Evolutionary conservation across 2,797 vertebrate species (phyloP).

Genomic region (Gymnopithys bicolor): DNA sequence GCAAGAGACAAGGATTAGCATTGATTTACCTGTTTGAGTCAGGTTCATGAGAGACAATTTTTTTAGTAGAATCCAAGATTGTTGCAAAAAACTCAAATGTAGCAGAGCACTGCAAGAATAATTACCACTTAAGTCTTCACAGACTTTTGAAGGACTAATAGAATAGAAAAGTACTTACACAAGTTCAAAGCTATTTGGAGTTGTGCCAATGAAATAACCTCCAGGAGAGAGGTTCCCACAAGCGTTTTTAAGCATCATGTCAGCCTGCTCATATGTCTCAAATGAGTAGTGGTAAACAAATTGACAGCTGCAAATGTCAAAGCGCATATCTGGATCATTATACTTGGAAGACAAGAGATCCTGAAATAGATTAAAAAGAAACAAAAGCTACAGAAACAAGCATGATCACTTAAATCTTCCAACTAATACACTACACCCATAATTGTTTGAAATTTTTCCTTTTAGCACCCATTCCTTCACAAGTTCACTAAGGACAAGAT

Average conservation of each 20-base stretch:
- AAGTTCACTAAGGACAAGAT: background rate
- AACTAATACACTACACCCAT: background rate
- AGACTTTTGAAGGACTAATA: background rate
- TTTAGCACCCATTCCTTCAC: background rate
- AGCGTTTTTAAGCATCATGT: constrained; percentile 94
- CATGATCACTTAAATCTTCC: background rate
- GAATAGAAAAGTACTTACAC: constrained; percentile 83
- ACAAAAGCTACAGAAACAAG: background rate
- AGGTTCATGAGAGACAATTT: background rate
- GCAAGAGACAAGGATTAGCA: background rate
- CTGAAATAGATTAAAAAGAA: constrained; percentile 73
- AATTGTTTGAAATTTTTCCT: background rate
- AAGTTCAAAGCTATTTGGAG: constrained; percentile 93
- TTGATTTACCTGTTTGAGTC: background rate
- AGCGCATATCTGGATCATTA: constrained; percentile 78
- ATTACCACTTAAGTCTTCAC: background rate
- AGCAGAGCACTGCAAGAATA: background rate
- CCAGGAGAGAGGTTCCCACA: constrained; percentile 90
- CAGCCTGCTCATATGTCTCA: constrained; percentile 90
- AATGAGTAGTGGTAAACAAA: constrained; percentile 98
- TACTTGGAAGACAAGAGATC: constrained; percentile 87
- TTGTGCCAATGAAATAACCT: constrained; percentile 96
- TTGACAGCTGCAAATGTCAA: constrained; percentile 96
- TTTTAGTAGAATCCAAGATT: background rate
- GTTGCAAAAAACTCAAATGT: background rate